phyloP scores from a whole-genome alignment of 2,113 vertebrate genomes.

The Bettongia penicillata region DNA sequence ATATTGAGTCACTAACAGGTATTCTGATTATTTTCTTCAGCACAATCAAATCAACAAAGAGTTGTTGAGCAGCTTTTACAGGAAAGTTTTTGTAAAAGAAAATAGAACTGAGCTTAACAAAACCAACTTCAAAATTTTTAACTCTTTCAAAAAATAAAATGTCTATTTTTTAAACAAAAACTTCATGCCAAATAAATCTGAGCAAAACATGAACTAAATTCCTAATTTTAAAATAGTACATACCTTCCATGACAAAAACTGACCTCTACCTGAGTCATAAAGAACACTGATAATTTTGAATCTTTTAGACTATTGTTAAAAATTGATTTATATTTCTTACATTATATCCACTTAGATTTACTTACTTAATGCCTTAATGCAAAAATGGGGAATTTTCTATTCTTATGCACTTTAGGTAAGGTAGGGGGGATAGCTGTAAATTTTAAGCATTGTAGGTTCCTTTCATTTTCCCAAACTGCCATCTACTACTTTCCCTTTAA shows the following conservation, averaged over 20 bases:
- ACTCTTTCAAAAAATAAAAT: background rate
- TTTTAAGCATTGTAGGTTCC: background rate
- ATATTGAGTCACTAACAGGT: background rate
- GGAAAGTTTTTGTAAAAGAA: background rate
- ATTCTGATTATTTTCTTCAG: background rate
- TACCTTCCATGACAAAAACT: background rate
- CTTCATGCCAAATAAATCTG: background rate
- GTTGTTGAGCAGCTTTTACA: background rate
- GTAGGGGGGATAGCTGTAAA: background rate
- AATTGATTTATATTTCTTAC: background rate
- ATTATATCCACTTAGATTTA: background rate
- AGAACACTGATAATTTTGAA: background rate
- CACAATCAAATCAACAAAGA: background rate
- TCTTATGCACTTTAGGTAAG: background rate
- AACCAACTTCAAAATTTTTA: background rate
- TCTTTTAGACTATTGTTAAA: background rate
- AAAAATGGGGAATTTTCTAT: background rate
- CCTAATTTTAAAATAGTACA: background rate
- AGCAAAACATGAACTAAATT: background rate
- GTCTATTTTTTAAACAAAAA: background rate
- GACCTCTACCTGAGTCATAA: background rate
- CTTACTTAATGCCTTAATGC: background rate
- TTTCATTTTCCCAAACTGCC: conserved; percentile 16
- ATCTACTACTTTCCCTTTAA: conserved; percentile 42
- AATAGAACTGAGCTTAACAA: background rate